Percentiles rank a stretch among this genome's conserved stretches.
Conservation (phyloP, 2,888 invertebrate genomes). For the Cheilosia impressa region DNA sequence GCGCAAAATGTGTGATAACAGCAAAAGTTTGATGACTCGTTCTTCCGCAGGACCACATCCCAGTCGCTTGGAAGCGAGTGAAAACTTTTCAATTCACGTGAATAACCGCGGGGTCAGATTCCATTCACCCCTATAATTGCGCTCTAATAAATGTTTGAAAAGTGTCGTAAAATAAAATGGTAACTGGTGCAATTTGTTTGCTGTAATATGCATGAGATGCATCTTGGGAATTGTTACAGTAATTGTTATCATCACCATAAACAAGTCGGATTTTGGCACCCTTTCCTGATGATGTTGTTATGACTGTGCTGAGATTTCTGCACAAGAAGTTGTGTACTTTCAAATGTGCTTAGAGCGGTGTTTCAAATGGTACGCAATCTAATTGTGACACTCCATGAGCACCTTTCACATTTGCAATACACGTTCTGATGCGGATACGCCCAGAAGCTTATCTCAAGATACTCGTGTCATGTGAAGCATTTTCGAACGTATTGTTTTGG, state of each 20-base stretch:
- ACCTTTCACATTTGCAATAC: too few relatives aligned
- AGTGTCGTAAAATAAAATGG: background rate
- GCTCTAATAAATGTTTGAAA: background rate
- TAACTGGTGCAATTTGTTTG: background rate
- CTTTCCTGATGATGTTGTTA: background rate
- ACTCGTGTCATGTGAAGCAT: too few relatives aligned
- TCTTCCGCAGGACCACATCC: background rate
- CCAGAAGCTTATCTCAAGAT: too few relatives aligned
- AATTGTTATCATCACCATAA: background rate
- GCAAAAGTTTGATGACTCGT: background rate
- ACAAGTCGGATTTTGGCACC: background rate
- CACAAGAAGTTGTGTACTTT: too few relatives aligned
- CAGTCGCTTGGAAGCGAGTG: background rate
- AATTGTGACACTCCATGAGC: background rate
- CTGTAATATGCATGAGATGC: slow-evolving; percentile 1
- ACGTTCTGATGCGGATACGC: too few relatives aligned
- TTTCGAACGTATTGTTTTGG: too few relatives aligned
- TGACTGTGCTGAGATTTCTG: background rate
- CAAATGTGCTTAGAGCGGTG: too few relatives aligned
- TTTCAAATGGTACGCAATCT: too few relatives aligned
- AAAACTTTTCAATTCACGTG: background rate
- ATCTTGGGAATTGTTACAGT: background rate
- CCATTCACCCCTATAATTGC: background rate
- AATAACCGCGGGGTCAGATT: background rate
- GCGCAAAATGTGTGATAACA: background rate